These are phyloP conservation scores for Lycocerus yunnanus DNA, from an alignment of 2,888 invertebrate genomes.

Conservation along the genomic window DNA sequence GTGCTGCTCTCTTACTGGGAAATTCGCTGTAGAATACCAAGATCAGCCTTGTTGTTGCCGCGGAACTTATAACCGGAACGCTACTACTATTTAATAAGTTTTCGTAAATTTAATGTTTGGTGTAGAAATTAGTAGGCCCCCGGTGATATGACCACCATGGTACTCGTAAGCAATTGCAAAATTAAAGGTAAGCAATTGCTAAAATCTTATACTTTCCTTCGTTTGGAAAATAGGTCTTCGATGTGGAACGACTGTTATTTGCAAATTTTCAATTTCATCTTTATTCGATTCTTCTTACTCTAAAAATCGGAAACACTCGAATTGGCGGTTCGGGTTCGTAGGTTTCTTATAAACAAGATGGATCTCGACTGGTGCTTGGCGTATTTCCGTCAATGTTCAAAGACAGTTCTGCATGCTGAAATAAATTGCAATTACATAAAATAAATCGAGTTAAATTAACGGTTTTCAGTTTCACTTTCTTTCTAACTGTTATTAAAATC, in stretches of 20 bases:
- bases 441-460: not conserved
- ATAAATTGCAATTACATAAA: conserved; percentile 37
- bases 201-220: conserved; percentile 81
- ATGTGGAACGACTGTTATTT: not conserved
- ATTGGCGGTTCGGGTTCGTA: conserved; percentile 63
- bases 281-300: conserved; percentile 32
- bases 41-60: conserved; percentile 64
- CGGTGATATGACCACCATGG: conserved; percentile 86
- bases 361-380: conserved; percentile 53
- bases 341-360: conserved; percentile 57
- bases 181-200: conserved; percentile 75
- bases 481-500: conserved; percentile 4
- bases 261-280: not conserved
- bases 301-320: conserved; percentile 50
- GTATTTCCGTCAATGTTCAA: conserved; percentile 54
- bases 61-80: conserved; percentile 38
- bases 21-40: conserved; percentile 98
- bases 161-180: conserved; percentile 87
- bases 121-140: conserved; percentile 84
- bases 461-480: conserved; percentile 6
- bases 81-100: conserved; percentile 58
- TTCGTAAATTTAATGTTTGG: conserved; percentile 72
- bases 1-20: conserved; percentile 93
- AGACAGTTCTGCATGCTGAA: conserved; percentile 59
- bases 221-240: conserved; percentile 44